phyloP scores from a whole-genome alignment of 2,888 invertebrate genomes.

The Cenopis cana region DNA sequence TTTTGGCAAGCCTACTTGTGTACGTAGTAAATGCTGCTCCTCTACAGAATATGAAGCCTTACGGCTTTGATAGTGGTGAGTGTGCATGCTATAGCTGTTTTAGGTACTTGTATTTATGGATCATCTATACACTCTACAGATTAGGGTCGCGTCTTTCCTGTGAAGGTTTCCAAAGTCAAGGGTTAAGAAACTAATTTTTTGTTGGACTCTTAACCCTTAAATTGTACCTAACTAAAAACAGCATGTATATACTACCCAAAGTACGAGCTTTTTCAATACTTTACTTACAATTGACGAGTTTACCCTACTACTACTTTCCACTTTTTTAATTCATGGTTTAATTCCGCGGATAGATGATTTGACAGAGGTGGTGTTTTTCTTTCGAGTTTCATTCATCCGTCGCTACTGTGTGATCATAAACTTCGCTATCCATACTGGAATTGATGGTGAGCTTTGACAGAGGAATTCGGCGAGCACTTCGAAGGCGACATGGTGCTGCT shows the following conservation, averaged over 20 bases:
- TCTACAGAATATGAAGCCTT: conserved; percentile 46
- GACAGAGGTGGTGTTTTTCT: not conserved
- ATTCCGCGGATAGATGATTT: not conserved
- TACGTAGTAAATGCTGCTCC: conserved; percentile 54
- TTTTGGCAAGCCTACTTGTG: conserved; percentile 44
- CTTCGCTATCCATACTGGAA: not conserved
- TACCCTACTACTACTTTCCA: no score
- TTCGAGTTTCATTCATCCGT: not conserved
- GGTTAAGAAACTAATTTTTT: no score
- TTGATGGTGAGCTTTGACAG: conserved; percentile 43
- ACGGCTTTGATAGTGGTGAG: conserved; percentile 38
- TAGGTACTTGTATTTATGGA: no score
- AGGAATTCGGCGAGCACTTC: conserved; percentile 74
- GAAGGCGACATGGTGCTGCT: conserved; percentile 81
- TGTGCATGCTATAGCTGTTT: not conserved
- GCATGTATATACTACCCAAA: no score
- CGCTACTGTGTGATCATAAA: not conserved
- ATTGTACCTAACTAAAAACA: no score
- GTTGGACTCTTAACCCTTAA: no score
- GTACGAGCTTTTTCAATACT: no score
- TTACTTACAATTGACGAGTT: no score
- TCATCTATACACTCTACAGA: no score
- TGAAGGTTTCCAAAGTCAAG: no score
- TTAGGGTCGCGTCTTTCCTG: no score
- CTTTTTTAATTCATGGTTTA: not conserved